Percentiles rank a stretch among this genome's conserved stretches.
These are phyloP conservation scores for Tenrec ecaudatus DNA, from an alignment of 2,113 vertebrate species.

Conservation along the genomic window DNA sequence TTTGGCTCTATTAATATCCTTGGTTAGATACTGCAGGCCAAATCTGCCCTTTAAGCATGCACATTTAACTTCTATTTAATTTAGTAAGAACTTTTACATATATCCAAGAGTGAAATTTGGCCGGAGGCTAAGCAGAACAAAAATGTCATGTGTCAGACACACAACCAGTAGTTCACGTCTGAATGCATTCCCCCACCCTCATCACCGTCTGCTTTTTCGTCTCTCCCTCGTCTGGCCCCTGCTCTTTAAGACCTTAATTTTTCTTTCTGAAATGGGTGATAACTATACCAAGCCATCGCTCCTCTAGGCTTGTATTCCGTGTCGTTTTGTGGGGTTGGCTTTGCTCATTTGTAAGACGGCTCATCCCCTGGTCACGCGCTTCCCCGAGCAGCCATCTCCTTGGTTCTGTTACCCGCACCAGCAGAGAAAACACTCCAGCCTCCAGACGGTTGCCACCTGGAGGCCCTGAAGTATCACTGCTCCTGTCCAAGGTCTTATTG, in stretches of 20 bases:
- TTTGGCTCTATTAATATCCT: constrained; percentile 51
- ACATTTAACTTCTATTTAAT: constrained; percentile 40
- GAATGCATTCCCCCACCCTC: background rate
- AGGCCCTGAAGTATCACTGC: background rate
- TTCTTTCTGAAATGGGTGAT: constrained; percentile 42
- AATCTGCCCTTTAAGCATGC: constrained; percentile 38
- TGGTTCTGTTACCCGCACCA: background rate
- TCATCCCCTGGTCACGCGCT: background rate
- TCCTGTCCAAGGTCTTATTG: background rate
- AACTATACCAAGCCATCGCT: background rate
- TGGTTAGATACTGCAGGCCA: constrained; percentile 8
- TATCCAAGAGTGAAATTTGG: constrained; percentile 27
- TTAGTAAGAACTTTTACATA: background rate
- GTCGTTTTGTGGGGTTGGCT: background rate
- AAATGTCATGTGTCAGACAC: background rate
- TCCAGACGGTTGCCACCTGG: background rate
- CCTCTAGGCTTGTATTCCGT: constrained; percentile 46
- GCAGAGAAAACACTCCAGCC: background rate
- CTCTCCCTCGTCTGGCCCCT: background rate
- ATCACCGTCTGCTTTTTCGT: background rate
- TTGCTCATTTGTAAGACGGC: constrained; percentile 22
- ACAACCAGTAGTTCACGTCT: constrained; percentile 5
- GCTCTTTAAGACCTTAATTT: constrained; percentile 44
- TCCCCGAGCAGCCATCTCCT: constrained; percentile 8
- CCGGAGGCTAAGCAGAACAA: constrained; percentile 47